Percentiles rank a stretch among this genome's conserved stretches.
Evolutionary conservation across 2,888 invertebrate species (phyloP).

Genomic region (Platycnemis pennipes): DNA sequence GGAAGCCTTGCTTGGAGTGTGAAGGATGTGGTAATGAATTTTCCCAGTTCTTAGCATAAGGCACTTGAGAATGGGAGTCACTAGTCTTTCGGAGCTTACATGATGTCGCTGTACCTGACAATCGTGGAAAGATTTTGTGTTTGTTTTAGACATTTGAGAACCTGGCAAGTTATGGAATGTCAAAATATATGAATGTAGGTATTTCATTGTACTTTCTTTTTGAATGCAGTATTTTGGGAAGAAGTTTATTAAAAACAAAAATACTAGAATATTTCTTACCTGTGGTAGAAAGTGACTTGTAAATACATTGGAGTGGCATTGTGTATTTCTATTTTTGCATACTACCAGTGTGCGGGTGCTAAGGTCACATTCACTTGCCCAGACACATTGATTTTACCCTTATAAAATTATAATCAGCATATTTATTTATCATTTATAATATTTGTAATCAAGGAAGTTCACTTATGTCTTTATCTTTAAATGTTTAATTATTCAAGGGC

Average conservation of each 20-base stretch:
- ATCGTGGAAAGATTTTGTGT: constrained; percentile 53
- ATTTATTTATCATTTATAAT: constrained; percentile 51
- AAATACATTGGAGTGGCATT: constrained; percentile 52
- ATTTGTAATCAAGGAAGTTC: constrained; percentile 20
- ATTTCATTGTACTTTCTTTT: constrained; percentile 5
- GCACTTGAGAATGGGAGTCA: constrained; percentile 40
- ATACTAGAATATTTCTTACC: not conserved
- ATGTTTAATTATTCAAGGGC: not conserved
- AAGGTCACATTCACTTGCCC: constrained; percentile 16
- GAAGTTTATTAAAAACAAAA: not conserved
- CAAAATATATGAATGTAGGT: not conserved
- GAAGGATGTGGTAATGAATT: not conserved
- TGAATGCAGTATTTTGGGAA: constrained; percentile 25
- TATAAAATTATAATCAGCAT: constrained; percentile 18
- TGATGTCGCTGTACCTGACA: constrained; percentile 62
- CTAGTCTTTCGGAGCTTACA: constrained; percentile 57
- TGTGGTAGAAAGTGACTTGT: not conserved
- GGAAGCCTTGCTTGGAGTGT: not conserved
- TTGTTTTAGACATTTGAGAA: constrained; percentile 30
- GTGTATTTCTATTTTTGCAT: constrained; percentile 37
- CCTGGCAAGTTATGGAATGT: not conserved
- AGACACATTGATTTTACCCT: constrained; percentile 17
- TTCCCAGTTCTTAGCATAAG: constrained; percentile 8
- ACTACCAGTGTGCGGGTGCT: constrained; percentile 44
- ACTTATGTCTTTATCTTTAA: not conserved